These are phyloP conservation scores for Caenorhabditis latens DNA, from an alignment of 1,140 invertebrate species.

Conservation along the genomic window DNA sequence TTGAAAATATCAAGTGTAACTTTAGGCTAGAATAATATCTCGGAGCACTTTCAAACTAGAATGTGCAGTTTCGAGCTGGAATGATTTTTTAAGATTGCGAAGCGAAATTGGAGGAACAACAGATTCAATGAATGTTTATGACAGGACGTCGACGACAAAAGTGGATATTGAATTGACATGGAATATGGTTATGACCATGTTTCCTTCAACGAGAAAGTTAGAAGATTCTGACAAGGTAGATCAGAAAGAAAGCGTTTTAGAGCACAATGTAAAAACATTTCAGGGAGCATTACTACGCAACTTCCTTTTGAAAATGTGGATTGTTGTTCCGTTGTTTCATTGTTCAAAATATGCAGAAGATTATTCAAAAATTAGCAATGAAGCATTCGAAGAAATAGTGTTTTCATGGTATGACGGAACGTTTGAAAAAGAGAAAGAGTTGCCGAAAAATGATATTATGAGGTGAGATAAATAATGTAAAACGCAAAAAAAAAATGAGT, in stretches of 20 bases:
- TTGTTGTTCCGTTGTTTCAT: not conserved
- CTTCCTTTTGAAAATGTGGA: not conserved
- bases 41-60: not conserved
- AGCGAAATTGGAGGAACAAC: not conserved
- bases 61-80: not conserved
- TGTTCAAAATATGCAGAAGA: not conserved
- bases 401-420: not conserved
- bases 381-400: not conserved
- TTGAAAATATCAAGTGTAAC: too few relatives aligned
- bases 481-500: not conserved
- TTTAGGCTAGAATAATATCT: not conserved
- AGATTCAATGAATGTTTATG: not conserved
- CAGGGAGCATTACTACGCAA: not conserved
- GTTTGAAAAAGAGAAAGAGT: not conserved
- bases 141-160: not conserved
- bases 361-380: not conserved
- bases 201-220: not conserved
- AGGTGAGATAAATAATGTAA: not conserved
- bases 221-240: not conserved
- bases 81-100: not conserved
- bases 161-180: not conserved
- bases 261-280: not conserved
- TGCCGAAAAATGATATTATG: not conserved
- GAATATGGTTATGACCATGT: not conserved
- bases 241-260: not conserved